Evolutionary conservation across 2,888 invertebrate genomes (phyloP).

Genomic region (Disparrhopalites patrizii): DNA sequence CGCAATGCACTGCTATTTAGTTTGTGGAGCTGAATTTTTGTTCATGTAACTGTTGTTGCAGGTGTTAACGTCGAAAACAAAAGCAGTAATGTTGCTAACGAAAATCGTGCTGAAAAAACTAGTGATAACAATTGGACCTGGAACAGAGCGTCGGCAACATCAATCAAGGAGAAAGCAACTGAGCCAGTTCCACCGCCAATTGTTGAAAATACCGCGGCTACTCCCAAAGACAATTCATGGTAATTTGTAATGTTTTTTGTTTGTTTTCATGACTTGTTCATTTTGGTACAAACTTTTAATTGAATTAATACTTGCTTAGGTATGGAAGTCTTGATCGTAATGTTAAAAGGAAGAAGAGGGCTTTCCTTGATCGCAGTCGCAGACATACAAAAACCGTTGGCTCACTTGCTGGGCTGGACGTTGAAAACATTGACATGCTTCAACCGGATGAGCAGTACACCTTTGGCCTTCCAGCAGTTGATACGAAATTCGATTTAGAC

Average conservation of each 20-base stretch:
- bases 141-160: no score
- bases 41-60: no score
- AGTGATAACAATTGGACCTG: background rate
- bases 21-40: no score
- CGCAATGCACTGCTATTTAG: no score
- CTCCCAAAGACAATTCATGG: background rate
- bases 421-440: conserved; percentile 35
- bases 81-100: background rate
- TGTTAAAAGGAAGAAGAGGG: conserved; percentile 39
- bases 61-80: background rate
- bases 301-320: conserved; percentile 50
- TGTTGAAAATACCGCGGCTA: background rate
- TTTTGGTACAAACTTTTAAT: background rate
- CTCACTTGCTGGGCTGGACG: conserved; percentile 38
- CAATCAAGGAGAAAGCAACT: background rate
- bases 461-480: conserved; percentile 39
- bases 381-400: conserved; percentile 47
- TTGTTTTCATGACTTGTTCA: background rate
- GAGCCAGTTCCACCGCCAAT: background rate
- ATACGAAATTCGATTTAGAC: conserved; percentile 7
- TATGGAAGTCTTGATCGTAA: conserved; percentile 61
- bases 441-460: conserved; percentile 46
- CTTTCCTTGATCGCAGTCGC: conserved; percentile 33
- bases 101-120: background rate
- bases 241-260: background rate